Evolutionary conservation across 1,140 invertebrate species (phyloP).

Genomic region (Popillia japonica): DNA sequence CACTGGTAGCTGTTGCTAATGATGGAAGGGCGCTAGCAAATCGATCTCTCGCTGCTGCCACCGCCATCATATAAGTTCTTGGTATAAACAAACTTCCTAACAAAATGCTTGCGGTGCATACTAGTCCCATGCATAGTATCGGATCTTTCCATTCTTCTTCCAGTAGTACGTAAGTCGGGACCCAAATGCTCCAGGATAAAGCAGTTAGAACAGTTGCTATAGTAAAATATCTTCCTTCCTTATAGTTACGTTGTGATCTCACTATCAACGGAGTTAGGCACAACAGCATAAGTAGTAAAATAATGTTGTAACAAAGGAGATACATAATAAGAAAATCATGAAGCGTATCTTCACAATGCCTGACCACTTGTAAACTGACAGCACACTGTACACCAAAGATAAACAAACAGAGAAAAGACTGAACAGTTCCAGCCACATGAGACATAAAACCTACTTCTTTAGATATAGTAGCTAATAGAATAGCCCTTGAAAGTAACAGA

Average conservation of each 20-base stretch:
- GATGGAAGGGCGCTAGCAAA: conserved; percentile 63
- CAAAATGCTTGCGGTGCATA: conserved; percentile 65
- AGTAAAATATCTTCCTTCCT: conserved; percentile 66
- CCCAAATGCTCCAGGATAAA: conserved; percentile 65
- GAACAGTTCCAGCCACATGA: conserved; percentile 68
- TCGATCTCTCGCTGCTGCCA: conserved; percentile 64
- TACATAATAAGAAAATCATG: conserved; percentile 60
- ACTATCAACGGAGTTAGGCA: conserved; percentile 65
- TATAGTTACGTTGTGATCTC: conserved; percentile 70
- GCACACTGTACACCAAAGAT: conserved; percentile 66
- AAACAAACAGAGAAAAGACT: conserved; percentile 66
- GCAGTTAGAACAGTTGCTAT: conserved; percentile 61
- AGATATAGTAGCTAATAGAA: conserved; percentile 67
- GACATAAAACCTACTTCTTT: conserved; percentile 68
- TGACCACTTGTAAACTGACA: conserved; percentile 62
- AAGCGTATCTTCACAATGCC: conserved; percentile 61
- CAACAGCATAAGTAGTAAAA: conserved; percentile 64
- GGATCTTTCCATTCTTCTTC: conserved; percentile 65
- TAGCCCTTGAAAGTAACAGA: conserved; percentile 65
- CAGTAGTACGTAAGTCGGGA: conserved; percentile 62
- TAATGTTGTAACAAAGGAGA: conserved; percentile 64
- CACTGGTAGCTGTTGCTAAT: conserved; percentile 53
- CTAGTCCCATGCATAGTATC: conserved; percentile 66
- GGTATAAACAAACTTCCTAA: conserved; percentile 68
- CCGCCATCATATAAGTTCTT: conserved; percentile 68